These are phyloP conservation scores for Cheilosia impressa DNA, from an alignment of 2,888 invertebrate genomes.

Conservation along the genomic window DNA sequence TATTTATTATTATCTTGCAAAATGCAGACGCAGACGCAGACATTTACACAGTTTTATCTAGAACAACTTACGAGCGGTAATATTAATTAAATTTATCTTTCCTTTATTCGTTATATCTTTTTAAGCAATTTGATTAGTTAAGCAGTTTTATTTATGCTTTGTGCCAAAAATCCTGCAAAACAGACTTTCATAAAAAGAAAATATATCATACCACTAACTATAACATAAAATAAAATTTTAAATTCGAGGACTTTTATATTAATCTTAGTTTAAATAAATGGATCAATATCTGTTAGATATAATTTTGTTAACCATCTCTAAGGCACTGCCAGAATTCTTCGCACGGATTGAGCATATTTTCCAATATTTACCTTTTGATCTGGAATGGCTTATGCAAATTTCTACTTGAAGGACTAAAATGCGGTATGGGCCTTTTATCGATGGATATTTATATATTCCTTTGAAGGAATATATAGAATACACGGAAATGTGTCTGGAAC, in stretches of 20 bases:
- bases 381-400: conserved; percentile 5
- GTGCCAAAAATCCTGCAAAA: conserved; percentile 17
- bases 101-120: background rate
- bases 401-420: background rate
- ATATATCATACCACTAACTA: background rate
- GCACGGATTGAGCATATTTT: background rate
- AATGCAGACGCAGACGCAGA: conserved; percentile 61
- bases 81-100: background rate
- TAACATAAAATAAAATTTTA: background rate
- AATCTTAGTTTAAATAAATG: too few species aligned
- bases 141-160: conserved; percentile 34
- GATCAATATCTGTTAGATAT: background rate
- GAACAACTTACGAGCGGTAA: conserved; percentile 9
- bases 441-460: background rate
- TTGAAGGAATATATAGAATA: background rate
- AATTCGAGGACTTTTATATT: conserved; percentile 9
- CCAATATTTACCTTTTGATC: background rate
- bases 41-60: conserved; percentile 35
- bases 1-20: conserved; percentile 42
- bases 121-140: conserved; percentile 46
- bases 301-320: background rate
- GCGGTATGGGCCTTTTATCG: background rate
- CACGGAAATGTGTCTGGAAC: background rate
- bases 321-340: too few species aligned
- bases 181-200: conserved; percentile 27